Conservation (phyloP, 2,888 invertebrate species). For the Terebella lapidaria region DNA sequence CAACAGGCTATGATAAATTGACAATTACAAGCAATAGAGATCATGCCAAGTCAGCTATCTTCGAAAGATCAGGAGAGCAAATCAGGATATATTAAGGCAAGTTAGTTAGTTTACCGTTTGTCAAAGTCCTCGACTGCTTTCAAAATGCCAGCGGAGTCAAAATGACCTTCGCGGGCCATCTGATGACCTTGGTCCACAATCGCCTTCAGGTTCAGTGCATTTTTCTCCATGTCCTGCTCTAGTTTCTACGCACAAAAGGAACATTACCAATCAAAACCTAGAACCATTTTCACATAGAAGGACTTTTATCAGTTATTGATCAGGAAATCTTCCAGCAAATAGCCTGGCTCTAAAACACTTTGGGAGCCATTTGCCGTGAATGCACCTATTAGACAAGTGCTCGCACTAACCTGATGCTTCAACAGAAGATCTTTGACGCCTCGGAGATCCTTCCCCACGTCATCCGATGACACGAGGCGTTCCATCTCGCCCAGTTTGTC, state of each 20-base stretch:
- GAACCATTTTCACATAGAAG: background rate
- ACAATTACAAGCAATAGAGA: background rate
- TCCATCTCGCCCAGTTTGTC: constrained; percentile 79
- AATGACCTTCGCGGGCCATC: constrained; percentile 90
- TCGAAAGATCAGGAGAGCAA: background rate
- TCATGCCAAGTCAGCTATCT: background rate
- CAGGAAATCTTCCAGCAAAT: no score
- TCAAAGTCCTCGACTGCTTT: constrained; percentile 72
- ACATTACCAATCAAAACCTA: background rate
- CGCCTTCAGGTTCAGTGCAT: constrained; percentile 75
- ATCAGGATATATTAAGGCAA: background rate
- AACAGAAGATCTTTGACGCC: constrained; percentile 84
- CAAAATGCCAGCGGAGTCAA: constrained; percentile 82
- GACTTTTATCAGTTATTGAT: no score
- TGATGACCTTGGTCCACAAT: constrained; percentile 74
- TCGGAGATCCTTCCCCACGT: constrained; percentile 77
- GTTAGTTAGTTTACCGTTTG: constrained; percentile 52
- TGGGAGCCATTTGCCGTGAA: no score
- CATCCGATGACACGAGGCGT: constrained; percentile 82
- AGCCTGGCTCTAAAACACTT: no score
- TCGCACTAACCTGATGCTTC: constrained; percentile 80
- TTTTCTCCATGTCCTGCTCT: constrained; percentile 79
- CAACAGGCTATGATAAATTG: background rate
- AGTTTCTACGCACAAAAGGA: constrained; percentile 57
- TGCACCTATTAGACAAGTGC: no score